These are phyloP conservation scores for Hippoglossus stenolepis DNA, from an alignment of 2,113 vertebrate genomes.

Conservation along the genomic window DNA sequence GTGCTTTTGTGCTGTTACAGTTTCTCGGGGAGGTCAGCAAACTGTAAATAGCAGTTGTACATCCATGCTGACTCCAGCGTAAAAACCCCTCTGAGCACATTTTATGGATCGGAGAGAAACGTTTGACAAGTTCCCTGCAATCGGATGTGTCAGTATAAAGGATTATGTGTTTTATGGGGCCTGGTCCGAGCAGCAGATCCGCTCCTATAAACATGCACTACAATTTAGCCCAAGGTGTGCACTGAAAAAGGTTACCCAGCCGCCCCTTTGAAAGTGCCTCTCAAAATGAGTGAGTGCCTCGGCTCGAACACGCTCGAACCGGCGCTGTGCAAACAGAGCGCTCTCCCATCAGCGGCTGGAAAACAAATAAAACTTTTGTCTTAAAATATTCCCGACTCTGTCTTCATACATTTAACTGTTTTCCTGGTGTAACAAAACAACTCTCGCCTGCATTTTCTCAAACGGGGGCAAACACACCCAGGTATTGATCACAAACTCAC, in stretches of 20 bases:
- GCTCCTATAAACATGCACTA: conserved; percentile 75
- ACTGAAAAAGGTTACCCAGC: conserved; percentile 72
- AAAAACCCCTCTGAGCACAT: conserved; percentile 66
- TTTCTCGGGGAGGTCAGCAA: conserved; percentile 62
- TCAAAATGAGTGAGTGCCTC: conserved; percentile 62
- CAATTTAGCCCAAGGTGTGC: conserved; percentile 74
- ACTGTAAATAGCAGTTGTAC: conserved; percentile 71
- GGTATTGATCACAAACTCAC: conserved; percentile 70
- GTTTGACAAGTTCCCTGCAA: conserved; percentile 71
- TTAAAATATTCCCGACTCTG: conserved; percentile 20
- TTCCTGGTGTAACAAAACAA: conserved; percentile 29
- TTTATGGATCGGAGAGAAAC: conserved; percentile 71
- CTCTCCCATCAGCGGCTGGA: conserved; percentile 13
- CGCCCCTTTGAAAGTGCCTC: conserved; percentile 62
- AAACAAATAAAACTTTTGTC: conserved; percentile 25
- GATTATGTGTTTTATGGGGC: conserved; percentile 73
- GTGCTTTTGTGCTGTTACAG: conserved; percentile 20
- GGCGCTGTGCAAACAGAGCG: conserved; percentile 3
- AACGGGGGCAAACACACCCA: conserved; percentile 41
- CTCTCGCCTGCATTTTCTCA: conserved; percentile 28
- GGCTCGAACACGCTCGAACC: conserved; percentile 17
- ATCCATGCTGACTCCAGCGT: conserved; percentile 65
- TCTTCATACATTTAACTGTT: neutral
- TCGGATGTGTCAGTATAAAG: conserved; percentile 76
- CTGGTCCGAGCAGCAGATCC: conserved; percentile 55